Percentiles rank a stretch among this genome's conserved stretches.
Evolutionary conservation across 1,140 invertebrate genomes (phyloP).

Genomic region (Spodoptera frugiperda): DNA sequence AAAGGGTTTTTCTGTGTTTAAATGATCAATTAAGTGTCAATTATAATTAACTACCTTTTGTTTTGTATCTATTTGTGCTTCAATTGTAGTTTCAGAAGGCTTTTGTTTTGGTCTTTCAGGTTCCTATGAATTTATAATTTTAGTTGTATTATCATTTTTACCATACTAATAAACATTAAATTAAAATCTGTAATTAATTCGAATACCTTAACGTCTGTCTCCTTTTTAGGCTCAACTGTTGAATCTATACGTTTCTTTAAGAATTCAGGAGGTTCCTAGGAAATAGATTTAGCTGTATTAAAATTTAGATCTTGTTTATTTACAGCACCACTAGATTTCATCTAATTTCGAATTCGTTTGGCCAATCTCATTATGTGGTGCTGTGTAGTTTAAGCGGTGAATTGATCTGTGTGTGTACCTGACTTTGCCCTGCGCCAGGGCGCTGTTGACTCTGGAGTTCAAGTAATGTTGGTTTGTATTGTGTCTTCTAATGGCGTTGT

Average conservation of each 20-base stretch:
- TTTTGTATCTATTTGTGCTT: not conserved
- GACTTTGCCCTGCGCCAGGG: slow-evolving; percentile 75
- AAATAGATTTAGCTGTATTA: slow-evolving; percentile 4
- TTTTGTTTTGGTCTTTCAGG: slow-evolving; percentile 1
- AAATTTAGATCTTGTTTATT: too few species aligned
- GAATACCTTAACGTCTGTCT: too few species aligned
- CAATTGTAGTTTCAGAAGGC: not conserved
- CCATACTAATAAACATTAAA: too few species aligned
- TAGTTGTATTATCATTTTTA: too few species aligned
- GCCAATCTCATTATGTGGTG: slow-evolving; percentile 32
- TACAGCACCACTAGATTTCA: not conserved
- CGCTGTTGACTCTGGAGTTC: slow-evolving; percentile 65
- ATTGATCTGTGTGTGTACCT: slow-evolving; percentile 63
- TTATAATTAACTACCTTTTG: not conserved
- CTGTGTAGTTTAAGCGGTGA: slow-evolving; percentile 44
- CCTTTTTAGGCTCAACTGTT: slow-evolving; percentile 5
- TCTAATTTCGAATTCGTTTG: slow-evolving; percentile 10
- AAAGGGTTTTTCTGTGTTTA: not conserved
- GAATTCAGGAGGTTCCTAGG: slow-evolving; percentile 19
- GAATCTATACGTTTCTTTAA: slow-evolving; percentile 19
- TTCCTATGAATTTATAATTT: too few species aligned
- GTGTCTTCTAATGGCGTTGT: slow-evolving; percentile 77
- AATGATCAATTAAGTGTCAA: not conserved
- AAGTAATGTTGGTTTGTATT: slow-evolving; percentile 75
- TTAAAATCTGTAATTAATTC: too few species aligned